Evolutionary conservation across 2,888 invertebrate genomes (phyloP).

Genomic region (Malthinus flaveolus): DNA sequence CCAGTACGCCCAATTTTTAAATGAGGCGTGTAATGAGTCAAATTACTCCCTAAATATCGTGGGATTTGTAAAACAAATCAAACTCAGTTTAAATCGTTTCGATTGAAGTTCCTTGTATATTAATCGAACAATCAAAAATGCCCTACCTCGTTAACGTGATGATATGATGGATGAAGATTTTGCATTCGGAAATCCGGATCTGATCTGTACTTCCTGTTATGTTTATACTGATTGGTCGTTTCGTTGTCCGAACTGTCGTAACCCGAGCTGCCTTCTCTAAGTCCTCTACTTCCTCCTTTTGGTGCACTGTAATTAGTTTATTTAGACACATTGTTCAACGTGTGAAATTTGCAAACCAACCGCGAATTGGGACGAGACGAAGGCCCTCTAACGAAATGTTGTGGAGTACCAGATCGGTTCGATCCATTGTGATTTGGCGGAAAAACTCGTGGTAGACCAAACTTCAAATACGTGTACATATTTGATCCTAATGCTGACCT

Average conservation of each 20-base stretch:
- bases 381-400: constrained; percentile 49
- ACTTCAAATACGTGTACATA: constrained; percentile 93
- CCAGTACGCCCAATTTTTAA: constrained; percentile 14
- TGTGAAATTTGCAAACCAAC: constrained; percentile 38
- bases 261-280: constrained; percentile 86
- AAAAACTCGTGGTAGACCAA: constrained; percentile 88
- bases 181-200: constrained; percentile 84
- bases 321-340: background rate
- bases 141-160: constrained; percentile 50
- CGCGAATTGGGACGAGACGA: constrained; percentile 59
- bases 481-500: constrained; percentile 86
- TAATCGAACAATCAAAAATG: constrained; percentile 8
- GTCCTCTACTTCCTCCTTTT: constrained; percentile 62
- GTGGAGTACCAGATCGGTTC: constrained; percentile 69
- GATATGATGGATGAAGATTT: constrained; percentile 62
- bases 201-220: constrained; percentile 77
- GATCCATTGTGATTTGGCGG: constrained; percentile 80
- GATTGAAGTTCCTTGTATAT: background rate
- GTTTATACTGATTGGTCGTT: constrained; percentile 64
- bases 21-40: constrained; percentile 36
- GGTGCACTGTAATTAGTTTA: constrained; percentile 54
- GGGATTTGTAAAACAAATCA: constrained; percentile 10
- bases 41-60: constrained; percentile 24
- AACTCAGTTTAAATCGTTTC: background rate
- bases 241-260: constrained; percentile 90